Conservation (phyloP, 2,888 invertebrate genomes). For the Pyrocoelia pectoralis region DNA sequence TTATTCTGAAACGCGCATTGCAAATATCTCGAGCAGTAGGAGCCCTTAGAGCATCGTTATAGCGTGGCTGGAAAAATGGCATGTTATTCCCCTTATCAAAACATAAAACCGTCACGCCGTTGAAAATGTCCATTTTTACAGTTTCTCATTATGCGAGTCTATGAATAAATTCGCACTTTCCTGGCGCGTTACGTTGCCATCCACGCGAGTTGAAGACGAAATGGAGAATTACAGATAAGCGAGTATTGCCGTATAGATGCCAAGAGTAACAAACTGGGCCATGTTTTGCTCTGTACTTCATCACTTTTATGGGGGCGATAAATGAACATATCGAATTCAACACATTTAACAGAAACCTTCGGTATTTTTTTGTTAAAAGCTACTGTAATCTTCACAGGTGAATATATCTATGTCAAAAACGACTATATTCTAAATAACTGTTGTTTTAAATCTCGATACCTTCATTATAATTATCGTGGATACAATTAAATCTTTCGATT, state of each 20-base stretch:
- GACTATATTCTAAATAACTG: not conserved
- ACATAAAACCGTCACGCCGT: constrained; percentile 61
- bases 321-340: constrained; percentile 38
- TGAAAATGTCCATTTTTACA: constrained; percentile 65
- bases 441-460: not conserved
- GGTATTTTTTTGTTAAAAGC: constrained; percentile 33
- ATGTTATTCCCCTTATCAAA: constrained; percentile 63
- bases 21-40: constrained; percentile 22
- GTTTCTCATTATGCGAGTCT: constrained; percentile 65
- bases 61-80: constrained; percentile 56
- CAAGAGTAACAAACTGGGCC: constrained; percentile 54
- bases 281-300: constrained; percentile 56
- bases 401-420: constrained; percentile 18
- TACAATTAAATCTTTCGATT: no score
- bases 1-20: constrained; percentile 23
- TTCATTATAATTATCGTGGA: not conserved
- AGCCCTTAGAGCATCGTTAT: constrained; percentile 35
- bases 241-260: constrained; percentile 42
- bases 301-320: constrained; percentile 56
- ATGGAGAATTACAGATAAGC: constrained; percentile 60
- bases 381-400: constrained; percentile 30
- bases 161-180: constrained; percentile 65
- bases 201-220: constrained; percentile 49
- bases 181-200: constrained; percentile 55
- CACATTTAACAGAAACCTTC: constrained; percentile 35